These are phyloP conservation scores for Tethya wilhelma DNA, from an alignment of 37 sponge, comb jelly and placozoan species.

Conservation along the genomic window DNA sequence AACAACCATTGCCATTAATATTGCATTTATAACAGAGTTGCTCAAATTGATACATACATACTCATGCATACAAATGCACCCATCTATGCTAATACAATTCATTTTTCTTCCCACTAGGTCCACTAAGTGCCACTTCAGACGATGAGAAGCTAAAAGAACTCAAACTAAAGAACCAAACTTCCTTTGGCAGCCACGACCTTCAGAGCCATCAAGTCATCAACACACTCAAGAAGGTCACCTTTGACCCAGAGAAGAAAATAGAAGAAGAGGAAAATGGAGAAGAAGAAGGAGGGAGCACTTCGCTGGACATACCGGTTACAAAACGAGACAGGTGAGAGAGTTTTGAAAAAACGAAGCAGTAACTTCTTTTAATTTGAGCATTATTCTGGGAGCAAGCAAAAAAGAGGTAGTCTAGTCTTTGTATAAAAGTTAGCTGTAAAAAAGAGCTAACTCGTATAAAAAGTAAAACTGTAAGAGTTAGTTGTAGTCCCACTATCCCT, in stretches of 20 bases:
- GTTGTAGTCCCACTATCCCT: too few species aligned
- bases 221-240: slow-evolving; percentile 50
- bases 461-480: too few species aligned
- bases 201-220: slow-evolving; percentile 51
- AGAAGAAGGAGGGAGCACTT: neutral
- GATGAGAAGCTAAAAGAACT: slow-evolving; percentile 3
- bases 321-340: neutral
- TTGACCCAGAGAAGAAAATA: neutral
- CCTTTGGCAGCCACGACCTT: slow-evolving; percentile 37
- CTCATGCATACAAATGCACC: neutral
- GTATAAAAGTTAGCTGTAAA: too few species aligned
- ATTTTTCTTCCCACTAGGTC: neutral
- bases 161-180: slow-evolving; percentile 2
- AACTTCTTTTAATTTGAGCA: too few species aligned
- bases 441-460: too few species aligned
- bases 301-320: slow-evolving; percentile 6
- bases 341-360: neutral
- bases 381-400: too few species aligned
- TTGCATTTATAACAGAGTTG: too few species aligned
- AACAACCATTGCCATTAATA: too few species aligned
- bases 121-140: slow-evolving; percentile 8
- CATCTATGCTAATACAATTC: neutral
- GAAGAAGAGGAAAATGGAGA: neutral
- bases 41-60: neutral
- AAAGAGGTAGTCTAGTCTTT: too few species aligned